A percentile compares a stretch with the other conserved stretches of the same genome.
Evolutionary conservation across 2,797 vertebrate genomes (phyloP).

Genomic region (Cossypha heuglini): DNA sequence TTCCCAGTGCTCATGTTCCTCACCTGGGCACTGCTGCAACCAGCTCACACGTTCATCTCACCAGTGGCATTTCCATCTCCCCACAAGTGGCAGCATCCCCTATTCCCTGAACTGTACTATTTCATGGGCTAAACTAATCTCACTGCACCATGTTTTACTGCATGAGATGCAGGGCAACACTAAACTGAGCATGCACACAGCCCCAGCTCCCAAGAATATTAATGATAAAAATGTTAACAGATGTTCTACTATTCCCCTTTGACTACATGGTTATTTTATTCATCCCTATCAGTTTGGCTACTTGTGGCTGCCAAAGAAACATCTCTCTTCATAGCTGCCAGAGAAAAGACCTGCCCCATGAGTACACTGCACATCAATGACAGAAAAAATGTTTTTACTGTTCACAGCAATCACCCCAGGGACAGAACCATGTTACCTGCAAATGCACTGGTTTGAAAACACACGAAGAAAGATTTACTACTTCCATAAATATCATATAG

Average conservation of each 20-base stretch:
- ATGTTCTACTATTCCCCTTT: neutral
- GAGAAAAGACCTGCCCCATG: neutral
- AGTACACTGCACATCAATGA: neutral
- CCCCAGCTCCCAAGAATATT: neutral
- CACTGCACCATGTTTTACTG: neutral
- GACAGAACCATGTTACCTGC: neutral
- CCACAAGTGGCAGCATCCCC: neutral
- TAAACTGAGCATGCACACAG: neutral
- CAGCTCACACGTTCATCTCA: accelerated
- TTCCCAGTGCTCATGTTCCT: neutral
- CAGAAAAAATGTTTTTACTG: neutral
- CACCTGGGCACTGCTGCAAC: neutral
- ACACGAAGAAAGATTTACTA: neutral
- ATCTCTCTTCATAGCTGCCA: neutral
- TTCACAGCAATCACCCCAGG: neutral
- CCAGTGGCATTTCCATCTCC: neutral
- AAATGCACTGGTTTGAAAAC: neutral
- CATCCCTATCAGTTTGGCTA: neutral
- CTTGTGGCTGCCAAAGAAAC: neutral
- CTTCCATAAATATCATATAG: neutral
- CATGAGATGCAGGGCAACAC: neutral
- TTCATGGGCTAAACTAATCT: conserved; percentile 1
- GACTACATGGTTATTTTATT: neutral
- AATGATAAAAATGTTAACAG: neutral
- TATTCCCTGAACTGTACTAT: neutral